Evolutionary conservation across 2,113 vertebrate genomes (phyloP).

Genomic region (Rutilus rutilus): DNA sequence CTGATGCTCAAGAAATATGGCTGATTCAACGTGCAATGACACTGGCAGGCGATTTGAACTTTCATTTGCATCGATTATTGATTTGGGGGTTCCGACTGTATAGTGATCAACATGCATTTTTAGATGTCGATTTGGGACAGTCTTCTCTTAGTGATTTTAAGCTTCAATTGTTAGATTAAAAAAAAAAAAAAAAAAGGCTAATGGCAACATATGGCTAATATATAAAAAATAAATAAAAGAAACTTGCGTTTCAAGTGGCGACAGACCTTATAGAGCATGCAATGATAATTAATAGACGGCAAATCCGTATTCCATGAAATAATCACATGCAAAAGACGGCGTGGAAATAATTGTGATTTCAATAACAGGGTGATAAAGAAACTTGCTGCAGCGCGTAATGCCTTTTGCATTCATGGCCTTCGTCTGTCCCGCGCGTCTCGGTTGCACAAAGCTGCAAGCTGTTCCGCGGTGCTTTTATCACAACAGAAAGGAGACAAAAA

Average conservation of each 20-base stretch:
- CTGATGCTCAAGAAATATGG: not conserved
- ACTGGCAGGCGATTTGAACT: not conserved
- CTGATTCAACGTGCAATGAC: not conserved
- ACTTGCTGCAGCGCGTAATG: conserved; percentile 76
- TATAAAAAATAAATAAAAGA: not conserved
- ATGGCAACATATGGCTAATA: not conserved
- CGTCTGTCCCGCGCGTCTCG: conserved; percentile 72
- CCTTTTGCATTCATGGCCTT: conserved; percentile 76
- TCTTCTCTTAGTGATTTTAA: not conserved
- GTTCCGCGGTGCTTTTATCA: conserved; percentile 78
- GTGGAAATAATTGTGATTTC: conserved; percentile 53
- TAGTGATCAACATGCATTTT: not conserved
- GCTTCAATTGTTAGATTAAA: not conserved
- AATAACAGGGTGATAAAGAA: conserved; percentile 51
- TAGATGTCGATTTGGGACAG: not conserved
- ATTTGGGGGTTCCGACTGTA: not conserved
- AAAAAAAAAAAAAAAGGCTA: not conserved
- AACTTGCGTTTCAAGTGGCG: not conserved
- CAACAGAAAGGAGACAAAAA: conserved; percentile 76
- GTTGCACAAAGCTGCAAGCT: conserved; percentile 80
- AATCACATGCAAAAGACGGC: conserved; percentile 51
- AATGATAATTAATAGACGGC: conserved; percentile 2
- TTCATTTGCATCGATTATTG: not conserved
- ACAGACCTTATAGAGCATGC: not conserved
- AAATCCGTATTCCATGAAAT: conserved; percentile 43